Conservation (phyloP, 2,113 vertebrate genomes). For the Phodopus roborovskii region DNA sequence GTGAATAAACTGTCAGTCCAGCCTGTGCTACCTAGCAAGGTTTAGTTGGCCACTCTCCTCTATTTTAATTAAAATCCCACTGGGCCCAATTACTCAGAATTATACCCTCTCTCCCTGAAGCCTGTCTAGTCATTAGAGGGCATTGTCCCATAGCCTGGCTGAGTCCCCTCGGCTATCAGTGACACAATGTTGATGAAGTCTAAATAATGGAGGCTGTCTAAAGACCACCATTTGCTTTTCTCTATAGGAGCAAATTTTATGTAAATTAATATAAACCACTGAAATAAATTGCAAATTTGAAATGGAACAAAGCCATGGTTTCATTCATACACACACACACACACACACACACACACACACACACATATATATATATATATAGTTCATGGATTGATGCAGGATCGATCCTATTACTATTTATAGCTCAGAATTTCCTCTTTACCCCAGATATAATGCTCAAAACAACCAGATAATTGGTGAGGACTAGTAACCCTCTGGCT, state of each 20-base stretch:
- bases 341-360: not conserved
- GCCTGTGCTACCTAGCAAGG: not conserved
- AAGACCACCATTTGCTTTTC: not conserved
- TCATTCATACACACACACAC: not conserved
- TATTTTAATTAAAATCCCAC: slow-evolving; percentile 51
- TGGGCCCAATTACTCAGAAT: slow-evolving; percentile 31
- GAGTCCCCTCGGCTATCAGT: not conserved
- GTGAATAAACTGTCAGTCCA: not conserved
- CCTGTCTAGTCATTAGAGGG: not conserved
- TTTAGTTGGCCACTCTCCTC: slow-evolving; percentile 3
- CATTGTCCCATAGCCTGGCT: not conserved
- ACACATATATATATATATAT: no score
- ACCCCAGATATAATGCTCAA: not conserved
- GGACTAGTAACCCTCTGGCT: not conserved
- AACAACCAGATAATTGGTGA: not conserved
- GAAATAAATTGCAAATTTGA: slow-evolving; percentile 5
- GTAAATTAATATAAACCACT: slow-evolving; percentile 10
- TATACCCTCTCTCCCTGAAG: not conserved
- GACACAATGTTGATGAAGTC: not conserved
- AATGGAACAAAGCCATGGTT: not conserved
- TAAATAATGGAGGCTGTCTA: not conserved
- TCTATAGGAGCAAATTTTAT: not conserved
- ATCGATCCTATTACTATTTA: not conserved
- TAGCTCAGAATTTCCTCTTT: not conserved
- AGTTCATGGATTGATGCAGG: not conserved